Conservation (phyloP, 2,888 invertebrate genomes). For the Agrotis exclamationis region DNA sequence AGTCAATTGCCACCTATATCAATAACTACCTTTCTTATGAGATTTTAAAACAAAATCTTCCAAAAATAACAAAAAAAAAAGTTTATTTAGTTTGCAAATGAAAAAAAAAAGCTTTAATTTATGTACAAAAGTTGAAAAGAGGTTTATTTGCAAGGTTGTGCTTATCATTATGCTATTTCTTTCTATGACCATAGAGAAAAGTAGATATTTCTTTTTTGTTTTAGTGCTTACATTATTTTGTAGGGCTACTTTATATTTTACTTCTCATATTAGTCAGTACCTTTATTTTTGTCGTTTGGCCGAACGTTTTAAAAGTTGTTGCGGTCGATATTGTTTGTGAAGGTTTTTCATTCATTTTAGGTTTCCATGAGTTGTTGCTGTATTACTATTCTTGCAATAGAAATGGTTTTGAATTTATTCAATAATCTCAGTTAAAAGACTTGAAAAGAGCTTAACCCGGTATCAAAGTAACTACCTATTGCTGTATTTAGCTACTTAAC, state of each 20-base stretch:
- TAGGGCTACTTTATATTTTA: neutral
- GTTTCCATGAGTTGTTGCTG: neutral
- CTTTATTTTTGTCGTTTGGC: too few species aligned
- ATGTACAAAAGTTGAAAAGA: slow-evolving; percentile 38
- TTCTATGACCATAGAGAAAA: slow-evolving; percentile 56
- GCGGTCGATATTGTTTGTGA: neutral
- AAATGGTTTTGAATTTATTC: slow-evolving; percentile 9
- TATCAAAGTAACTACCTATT: slow-evolving; percentile 1
- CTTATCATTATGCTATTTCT: slow-evolving; percentile 39
- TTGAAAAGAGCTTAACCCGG: neutral
- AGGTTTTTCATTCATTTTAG: too few species aligned
- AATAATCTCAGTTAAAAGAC: neutral
- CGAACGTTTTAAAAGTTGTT: neutral
- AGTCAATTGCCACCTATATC: slow-evolving; percentile 17
- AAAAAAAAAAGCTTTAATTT: slow-evolving; percentile 56
- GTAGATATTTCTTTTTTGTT: slow-evolving; percentile 34
- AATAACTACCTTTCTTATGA: slow-evolving; percentile 27
- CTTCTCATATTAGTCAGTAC: too few species aligned
- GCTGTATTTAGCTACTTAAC: neutral
- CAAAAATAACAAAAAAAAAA: neutral
- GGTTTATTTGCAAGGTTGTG: slow-evolving; percentile 40
- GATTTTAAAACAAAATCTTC: slow-evolving; percentile 3
- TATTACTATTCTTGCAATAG: slow-evolving; percentile 27
- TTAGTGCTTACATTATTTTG: neutral
- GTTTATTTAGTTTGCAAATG: slow-evolving; percentile 15